Base-by-base conservation (phyloP, 2,113 vertebrate species). In the Enhydra lutris region DNA sequence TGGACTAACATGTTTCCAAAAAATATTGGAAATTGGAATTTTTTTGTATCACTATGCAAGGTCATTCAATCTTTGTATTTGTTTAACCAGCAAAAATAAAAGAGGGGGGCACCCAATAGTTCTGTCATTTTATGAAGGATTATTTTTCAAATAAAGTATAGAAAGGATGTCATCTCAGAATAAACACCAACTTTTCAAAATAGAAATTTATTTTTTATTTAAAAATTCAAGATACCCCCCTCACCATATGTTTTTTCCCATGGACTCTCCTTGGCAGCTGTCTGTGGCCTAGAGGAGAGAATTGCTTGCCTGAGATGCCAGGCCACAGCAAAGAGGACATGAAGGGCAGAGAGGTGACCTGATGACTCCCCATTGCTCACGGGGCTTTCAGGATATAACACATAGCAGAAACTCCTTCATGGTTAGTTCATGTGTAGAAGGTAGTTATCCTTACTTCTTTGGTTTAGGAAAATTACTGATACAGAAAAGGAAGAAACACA, bases 81-180 rank as follows among this genome's bases (percentile, higher is more conserved):
- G 24, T 65, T 55, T 45, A 24, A 39, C 61, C 1, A 78, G 57
- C 29, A 85, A 47, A 17, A 86, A 47, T 47, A 47, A 65, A n/a
- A 20, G 18, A 13, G 14, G 50, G 50, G 50, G 63, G 21, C 59
- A 91, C 26, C 21, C 1, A 55, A 80, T 42, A 55, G 87, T 10
- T 50, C 17, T 76, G 8, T 85, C 73, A 55, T 83, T 87, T 86
- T 88, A 20, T 83, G n/a, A 93, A 85, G 69, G 39, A 84, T 71
- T 71, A 80, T 83, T 92, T 80, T 73, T 36, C 65, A 89, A 63
- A 7, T 82, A 42, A 93, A 67, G 14, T 65, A 4, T 71, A 61
- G 17, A 45, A 87, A 83, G 31, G 4, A 63, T 61, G 2, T 31
- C 50, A 55, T 39, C 47, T 83, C n/a, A 71, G 34, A 79, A 34